Conservation (phyloP, 1,140 invertebrate genomes). For the Physella acuta region DNA sequence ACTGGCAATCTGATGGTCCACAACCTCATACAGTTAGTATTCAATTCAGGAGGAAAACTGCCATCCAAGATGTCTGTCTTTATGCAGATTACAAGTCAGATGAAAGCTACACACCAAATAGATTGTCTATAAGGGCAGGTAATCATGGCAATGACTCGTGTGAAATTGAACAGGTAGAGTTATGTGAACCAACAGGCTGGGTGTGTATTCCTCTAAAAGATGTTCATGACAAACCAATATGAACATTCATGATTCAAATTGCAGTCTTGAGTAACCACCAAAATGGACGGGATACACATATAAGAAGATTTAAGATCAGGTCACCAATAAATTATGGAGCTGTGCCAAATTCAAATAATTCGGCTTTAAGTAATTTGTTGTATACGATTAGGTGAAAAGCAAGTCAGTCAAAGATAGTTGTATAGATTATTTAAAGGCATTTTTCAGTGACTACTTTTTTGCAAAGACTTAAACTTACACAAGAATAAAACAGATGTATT, state of each 20-base stretch:
- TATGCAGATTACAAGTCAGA: constrained; percentile 98
- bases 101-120: constrained; percentile 97
- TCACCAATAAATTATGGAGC: constrained; percentile 74
- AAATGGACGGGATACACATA: constrained; percentile 96
- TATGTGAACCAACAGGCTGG: constrained; percentile 95
- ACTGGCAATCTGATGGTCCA: constrained; percentile 99
- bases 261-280: constrained; percentile 90
- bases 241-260: constrained; percentile 92
- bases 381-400: constrained; percentile 18
- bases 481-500: no score
- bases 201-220: constrained; percentile 84
- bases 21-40: constrained; percentile 97
- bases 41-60: constrained; percentile 94
- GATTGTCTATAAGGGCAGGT: constrained; percentile 90
- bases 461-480: no score
- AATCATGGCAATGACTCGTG: constrained; percentile 98
- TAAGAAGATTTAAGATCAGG: constrained; percentile 94
- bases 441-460: no score
- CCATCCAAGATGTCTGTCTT: constrained; percentile 91
- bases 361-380: constrained; percentile 75
- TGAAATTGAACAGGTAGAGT: constrained; percentile 91
- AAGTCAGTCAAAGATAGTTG: no score
- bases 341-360: constrained; percentile 74
- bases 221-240: constrained; percentile 80
- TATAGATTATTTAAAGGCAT: no score